These are phyloP conservation scores for Pelobates cultripes DNA, from an alignment of 2,797 vertebrate species.

Conservation along the genomic window DNA sequence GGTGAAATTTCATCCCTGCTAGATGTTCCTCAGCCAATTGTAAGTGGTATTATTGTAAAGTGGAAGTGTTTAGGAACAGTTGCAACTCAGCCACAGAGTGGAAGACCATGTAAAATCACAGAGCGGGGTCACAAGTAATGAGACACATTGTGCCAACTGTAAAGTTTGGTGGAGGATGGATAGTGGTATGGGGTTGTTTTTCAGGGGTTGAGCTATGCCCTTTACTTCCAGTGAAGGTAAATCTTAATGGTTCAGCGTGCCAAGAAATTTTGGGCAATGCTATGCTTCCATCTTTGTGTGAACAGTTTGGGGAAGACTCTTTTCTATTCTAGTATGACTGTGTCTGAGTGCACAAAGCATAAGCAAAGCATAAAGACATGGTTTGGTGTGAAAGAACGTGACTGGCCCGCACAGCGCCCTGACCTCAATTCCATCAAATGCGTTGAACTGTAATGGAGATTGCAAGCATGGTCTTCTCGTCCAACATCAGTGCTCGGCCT, in stretches of 20 bases:
- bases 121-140: background rate
- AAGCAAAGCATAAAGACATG: too few relatives aligned
- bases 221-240: background rate
- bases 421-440: too few relatives aligned
- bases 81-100: background rate
- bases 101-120: background rate
- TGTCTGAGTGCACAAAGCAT: too few relatives aligned
- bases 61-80: background rate
- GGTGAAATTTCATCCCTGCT: background rate
- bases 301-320: too few relatives aligned
- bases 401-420: too few relatives aligned
- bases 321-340: too few relatives aligned
- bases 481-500: too few relatives aligned
- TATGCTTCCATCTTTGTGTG: too few relatives aligned
- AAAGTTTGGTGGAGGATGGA: background rate
- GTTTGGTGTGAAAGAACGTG: too few relatives aligned
- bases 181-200: background rate
- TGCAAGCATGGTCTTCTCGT: too few relatives aligned
- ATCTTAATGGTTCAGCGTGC: background rate
- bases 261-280: too few relatives aligned
- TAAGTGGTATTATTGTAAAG: background rate
- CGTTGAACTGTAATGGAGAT: too few relatives aligned
- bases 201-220: background rate
- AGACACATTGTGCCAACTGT: background rate
- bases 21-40: background rate